A percentile compares a stretch with the other conserved stretches of the same genome.
Evolutionary conservation across 2,888 invertebrate genomes (phyloP).

Genomic region (Nemurella pictetii): DNA sequence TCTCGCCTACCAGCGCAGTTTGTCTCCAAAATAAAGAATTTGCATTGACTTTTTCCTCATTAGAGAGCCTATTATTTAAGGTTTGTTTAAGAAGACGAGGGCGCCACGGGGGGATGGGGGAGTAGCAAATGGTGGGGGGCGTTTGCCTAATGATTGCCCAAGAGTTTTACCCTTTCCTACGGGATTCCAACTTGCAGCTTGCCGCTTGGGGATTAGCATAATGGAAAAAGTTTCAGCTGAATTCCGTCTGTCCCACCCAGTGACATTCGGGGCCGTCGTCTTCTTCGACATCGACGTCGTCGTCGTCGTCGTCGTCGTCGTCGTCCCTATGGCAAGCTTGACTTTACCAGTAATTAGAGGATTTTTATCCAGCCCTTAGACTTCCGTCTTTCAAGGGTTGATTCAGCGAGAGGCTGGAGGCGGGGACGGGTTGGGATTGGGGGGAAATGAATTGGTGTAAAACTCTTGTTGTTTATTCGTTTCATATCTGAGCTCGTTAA

Average conservation of each 20-base stretch:
- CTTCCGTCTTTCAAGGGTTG: slow-evolving; percentile 31
- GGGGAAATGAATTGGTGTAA: slow-evolving; percentile 13
- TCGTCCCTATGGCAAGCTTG: slow-evolving; percentile 36
- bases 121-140: not conserved
- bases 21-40: slow-evolving; percentile 7
- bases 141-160: slow-evolving; percentile 40
- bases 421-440: not conserved
- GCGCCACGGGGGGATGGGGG: not conserved
- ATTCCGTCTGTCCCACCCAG: slow-evolving; percentile 34
- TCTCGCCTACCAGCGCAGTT: too few relatives aligned
- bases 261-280: slow-evolving; percentile 36
- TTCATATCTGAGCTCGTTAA: not conserved
- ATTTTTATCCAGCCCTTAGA: slow-evolving; percentile 36
- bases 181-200: slow-evolving; percentile 21
- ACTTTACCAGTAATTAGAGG: slow-evolving; percentile 41
- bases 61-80: slow-evolving; percentile 31
- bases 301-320: slow-evolving; percentile 10
- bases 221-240: slow-evolving; percentile 41
- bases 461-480: slow-evolving; percentile 17
- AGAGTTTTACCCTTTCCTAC: slow-evolving; percentile 34
- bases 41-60: slow-evolving; percentile 32
- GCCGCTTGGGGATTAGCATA: slow-evolving; percentile 41
- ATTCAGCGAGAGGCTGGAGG: not conserved
- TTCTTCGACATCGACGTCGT: slow-evolving; percentile 5
- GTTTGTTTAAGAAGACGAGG: slow-evolving; percentile 22